Evolutionary conservation across 64 coral and sea anemone genomes (phyloP).

Genomic region (Porites lutea): DNA sequence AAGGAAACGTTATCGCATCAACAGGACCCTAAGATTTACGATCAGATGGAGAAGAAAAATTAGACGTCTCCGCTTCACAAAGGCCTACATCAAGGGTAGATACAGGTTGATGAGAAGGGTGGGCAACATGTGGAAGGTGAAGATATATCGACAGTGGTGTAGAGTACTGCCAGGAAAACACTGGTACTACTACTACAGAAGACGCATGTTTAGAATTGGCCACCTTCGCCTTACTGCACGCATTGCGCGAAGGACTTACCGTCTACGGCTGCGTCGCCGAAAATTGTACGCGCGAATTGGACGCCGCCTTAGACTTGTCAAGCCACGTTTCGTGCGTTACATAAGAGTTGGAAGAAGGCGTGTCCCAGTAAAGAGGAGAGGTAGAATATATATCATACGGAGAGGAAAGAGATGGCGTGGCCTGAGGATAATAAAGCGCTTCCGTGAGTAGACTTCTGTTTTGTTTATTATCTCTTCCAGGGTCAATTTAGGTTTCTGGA

Average conservation of each 20-base stretch:
- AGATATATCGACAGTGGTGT: neutral
- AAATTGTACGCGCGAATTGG: neutral
- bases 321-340: neutral
- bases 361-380: neutral
- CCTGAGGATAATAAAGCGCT: neutral
- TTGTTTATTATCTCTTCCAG: neutral
- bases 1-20: neutral
- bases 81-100: neutral
- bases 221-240: neutral
- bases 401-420: neutral
- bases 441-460: constrained; percentile 4
- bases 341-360: neutral
- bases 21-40: neutral
- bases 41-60: neutral
- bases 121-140: neutral
- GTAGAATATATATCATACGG: neutral
- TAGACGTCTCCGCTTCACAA: neutral
- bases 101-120: neutral
- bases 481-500: neutral
- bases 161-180: neutral
- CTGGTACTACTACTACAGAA: neutral
- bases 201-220: neutral
- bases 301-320: neutral
- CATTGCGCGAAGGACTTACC: neutral
- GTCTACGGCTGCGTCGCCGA: neutral